phyloP scores from a whole-genome alignment of 2,113 vertebrate species.

The Carassius gibelio region DNA sequence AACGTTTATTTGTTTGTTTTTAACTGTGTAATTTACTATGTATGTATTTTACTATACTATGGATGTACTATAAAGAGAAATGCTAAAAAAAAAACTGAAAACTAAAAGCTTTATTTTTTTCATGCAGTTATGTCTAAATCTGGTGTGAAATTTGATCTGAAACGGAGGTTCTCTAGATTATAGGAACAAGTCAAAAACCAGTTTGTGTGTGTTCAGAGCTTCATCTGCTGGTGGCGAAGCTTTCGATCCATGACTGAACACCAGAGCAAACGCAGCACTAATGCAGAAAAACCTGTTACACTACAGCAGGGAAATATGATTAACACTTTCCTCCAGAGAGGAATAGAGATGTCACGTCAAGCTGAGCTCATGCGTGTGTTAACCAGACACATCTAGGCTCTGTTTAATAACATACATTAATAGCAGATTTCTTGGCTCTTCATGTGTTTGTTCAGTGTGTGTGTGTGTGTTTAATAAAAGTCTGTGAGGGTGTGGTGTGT shows the following conservation, averaged over 20 bases:
- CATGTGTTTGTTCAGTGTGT: not conserved
- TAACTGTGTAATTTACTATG: no score
- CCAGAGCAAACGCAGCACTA: not conserved
- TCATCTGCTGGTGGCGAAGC: not conserved
- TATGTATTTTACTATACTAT: no score
- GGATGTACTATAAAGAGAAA: not conserved
- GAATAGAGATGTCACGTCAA: not conserved
- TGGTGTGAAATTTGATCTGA: not conserved
- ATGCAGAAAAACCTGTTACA: conserved; percentile 29
- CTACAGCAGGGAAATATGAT: not conserved
- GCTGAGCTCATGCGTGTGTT: not conserved
- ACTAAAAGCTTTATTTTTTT: not conserved
- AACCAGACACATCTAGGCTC: not conserved
- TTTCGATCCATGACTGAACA: not conserved
- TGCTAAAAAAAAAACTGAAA: no score
- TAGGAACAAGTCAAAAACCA: not conserved
- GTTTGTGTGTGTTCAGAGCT: not conserved
- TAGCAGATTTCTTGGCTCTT: not conserved
- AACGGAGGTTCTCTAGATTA: not conserved
- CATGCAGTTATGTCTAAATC: not conserved
- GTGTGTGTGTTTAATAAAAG: not conserved
- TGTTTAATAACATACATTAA: not conserved
- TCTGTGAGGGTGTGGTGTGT: not conserved
- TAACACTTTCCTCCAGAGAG: not conserved
- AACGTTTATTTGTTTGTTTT: not conserved